Evolutionary conservation across 2,113 vertebrate genomes (phyloP), one percentile per base, ranked within the genome.

Genomic region (Cavia porcellus): DNA sequence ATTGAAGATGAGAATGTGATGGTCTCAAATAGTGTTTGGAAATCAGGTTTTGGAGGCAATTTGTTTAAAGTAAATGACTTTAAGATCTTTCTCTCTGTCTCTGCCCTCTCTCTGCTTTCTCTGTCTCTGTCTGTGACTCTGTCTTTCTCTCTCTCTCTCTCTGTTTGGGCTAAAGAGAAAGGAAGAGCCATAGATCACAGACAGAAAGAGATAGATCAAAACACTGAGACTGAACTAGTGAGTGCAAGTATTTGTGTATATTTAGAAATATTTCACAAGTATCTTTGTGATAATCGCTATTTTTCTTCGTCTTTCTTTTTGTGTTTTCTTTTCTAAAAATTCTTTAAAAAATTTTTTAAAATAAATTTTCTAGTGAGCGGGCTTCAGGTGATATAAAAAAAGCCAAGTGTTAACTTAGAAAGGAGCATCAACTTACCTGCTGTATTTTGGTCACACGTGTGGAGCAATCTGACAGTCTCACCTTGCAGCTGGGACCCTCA

Each of bases 21-120:
- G 22, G 2, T 90, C 11, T 94, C 94, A 79, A 79, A 72, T 22
- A 50, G 30, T 68, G 5, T 83, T 64, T 83, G 11, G 80, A 74
- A 89, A 82, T 17, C 57, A 87, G 11, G 52, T 89, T 94, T 79
- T 24, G 17, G 17, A 55, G 72, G 5, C 72, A 66, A 86, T 86
- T 85, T 96, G 89, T 35, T 14, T 10, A 52, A 89, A 82, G 19
- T 19, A 87, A 22, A 87, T 94, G 61, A 95, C 19, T 83, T 97
- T 72, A 72, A 86, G 35, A 88, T 6, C 59, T 0, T 17, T 55
- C 55, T 55, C 52, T 55, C 55, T 52, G 9, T 52, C 9, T 57
- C 55, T 57, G 17, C 20, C 55, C 20, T 0, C 9, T 9, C 47
- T 9, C 9, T 9, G 13, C 15, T 55, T 3, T 55, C 20, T 80